Evolutionary conservation across 2,888 invertebrate genomes (phyloP), one percentile per base, ranked within the genome.

Genomic region (Thera obeliscata): DNA sequence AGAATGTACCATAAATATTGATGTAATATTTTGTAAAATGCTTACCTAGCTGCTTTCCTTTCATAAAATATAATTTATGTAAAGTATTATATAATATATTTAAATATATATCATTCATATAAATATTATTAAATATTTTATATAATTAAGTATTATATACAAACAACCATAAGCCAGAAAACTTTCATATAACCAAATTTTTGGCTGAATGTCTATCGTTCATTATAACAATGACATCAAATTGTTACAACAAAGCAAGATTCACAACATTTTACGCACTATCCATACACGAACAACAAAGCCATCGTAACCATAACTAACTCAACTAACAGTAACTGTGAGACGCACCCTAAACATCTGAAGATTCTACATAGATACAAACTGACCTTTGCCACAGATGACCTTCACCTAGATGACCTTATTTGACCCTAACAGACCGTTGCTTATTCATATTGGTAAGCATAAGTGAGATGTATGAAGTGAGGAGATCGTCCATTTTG

Each of bases 401-500:
- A 58, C 60, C 50, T 57, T 60, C 41, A 54, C 61, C 58, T 38
- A n/a, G 33, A 36, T 48, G 61, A 65, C 48, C 50, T 65, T 94
- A 97, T 88, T 97, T 97, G 81, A 97, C 96, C 84, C 97, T 94
- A 87, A 97, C 95, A 78, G 97, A 97, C 79, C 98, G 96, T 88
- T 98, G 98, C 87, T 98, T 98, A 90, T 98, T 98, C 97, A 98
- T 98, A 89, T 98, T 98, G 74, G 98, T 98, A 79, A 99, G 95
- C 99, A 99, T 98, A 70, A 99, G 95, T 62, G 99, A 99, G 80
- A 99, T 99, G 94, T 99, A 99, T 0, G 99, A 99, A 48, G 99
- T 99, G 77, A 99, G 94, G 74, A 99, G 95, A 93, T 99, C 99
- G 92, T 99, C 99, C 99, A 99, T 99, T 95, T 99, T 99, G 94